Conservation (phyloP, 1,140 invertebrate species). For the Popillia japonica region DNA sequence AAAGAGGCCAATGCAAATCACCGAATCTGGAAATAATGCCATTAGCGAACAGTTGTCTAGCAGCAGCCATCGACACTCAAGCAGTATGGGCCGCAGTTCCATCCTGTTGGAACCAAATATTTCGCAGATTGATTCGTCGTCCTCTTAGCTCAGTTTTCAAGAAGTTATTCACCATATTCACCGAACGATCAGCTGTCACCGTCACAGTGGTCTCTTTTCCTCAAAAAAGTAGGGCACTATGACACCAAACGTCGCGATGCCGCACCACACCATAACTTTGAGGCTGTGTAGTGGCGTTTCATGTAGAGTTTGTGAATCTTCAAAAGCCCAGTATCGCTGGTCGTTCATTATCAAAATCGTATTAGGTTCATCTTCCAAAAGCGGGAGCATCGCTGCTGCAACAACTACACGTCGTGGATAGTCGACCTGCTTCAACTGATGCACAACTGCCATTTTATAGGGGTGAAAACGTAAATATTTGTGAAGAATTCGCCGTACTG, state of each 20-base stretch:
- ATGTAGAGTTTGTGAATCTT: slow-evolving; percentile 33
- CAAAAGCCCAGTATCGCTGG: neutral
- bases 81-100: slow-evolving; percentile 49
- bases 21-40: slow-evolving; percentile 51
- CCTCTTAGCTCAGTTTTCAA: neutral
- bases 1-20: slow-evolving; percentile 22
- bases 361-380: too few relatives aligned
- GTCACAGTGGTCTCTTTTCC: slow-evolving; percentile 2
- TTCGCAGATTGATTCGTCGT: neutral
- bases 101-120: neutral
- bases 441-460: neutral
- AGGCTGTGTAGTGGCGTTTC: neutral
- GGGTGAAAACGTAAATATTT: too few relatives aligned
- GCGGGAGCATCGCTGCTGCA: too few relatives aligned
- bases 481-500: too few relatives aligned
- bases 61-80: slow-evolving; percentile 45
- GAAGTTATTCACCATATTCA: slow-evolving; percentile 27
- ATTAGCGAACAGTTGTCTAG: slow-evolving; percentile 47
- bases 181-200: slow-evolving; percentile 34
- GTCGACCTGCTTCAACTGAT: neutral
- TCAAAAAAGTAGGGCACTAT: slow-evolving; percentile 36
- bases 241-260: slow-evolving; percentile 15
- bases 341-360: neutral
- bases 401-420: too few relatives aligned
- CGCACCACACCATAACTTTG: slow-evolving; percentile 39